Conservation (phyloP, 2,888 invertebrate species). For the Troides aeacus region DNA sequence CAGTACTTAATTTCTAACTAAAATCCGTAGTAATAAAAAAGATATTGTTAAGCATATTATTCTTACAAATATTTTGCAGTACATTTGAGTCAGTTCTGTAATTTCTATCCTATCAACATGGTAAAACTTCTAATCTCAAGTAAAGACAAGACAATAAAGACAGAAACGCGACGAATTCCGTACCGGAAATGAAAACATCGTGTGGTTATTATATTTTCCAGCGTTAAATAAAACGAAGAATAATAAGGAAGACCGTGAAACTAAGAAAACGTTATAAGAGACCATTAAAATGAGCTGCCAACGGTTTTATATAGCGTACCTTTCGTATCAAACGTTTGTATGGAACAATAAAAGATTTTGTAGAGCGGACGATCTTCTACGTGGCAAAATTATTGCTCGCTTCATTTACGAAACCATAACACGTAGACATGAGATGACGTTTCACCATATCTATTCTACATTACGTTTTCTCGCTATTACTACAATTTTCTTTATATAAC, state of each 20-base stretch:
- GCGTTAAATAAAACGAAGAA: constrained; percentile 17
- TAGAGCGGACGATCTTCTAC: constrained; percentile 13
- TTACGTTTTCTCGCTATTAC: constrained; percentile 2
- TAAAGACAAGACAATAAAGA: too few relatives aligned
- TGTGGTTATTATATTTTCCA: constrained; percentile 14
- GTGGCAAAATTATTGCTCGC: constrained; percentile 9
- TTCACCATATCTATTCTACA: neutral
- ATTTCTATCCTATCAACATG: too few relatives aligned
- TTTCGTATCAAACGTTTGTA: constrained; percentile 4
- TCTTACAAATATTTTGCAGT: too few relatives aligned
- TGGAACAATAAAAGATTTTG: constrained; percentile 14
- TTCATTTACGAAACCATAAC: constrained; percentile 22
- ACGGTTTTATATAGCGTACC: constrained; percentile 12
- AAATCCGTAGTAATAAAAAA: too few relatives aligned
- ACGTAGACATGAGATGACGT: constrained; percentile 22
- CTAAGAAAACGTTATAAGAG: constrained; percentile 25
- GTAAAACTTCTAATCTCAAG: too few relatives aligned
- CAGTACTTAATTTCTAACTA: too few relatives aligned
- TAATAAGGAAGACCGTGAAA: constrained; percentile 27
- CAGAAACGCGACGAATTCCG: neutral
- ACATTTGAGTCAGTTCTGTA: too few relatives aligned
- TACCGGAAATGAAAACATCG: constrained; percentile 12
- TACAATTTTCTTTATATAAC: neutral
- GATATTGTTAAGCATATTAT: too few relatives aligned
- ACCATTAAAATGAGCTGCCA: constrained; percentile 22